These are phyloP conservation scores for Philopotamus ludificatus DNA, from an alignment of 1,140 invertebrate genomes.

Conservation along the genomic window DNA sequence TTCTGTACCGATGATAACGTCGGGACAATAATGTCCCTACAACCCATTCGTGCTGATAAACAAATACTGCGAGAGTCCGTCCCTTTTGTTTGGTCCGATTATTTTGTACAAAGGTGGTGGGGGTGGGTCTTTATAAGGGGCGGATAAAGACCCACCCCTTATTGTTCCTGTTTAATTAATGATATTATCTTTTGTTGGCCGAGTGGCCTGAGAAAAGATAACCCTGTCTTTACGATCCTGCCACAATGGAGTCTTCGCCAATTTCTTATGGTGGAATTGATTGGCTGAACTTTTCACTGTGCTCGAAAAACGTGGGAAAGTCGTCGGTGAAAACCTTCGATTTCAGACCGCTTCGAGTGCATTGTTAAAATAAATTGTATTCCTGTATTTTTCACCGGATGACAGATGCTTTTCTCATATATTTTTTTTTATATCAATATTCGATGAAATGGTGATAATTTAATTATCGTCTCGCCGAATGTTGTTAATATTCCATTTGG, in stretches of 20 bases:
- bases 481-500: no score
- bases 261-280: conserved; percentile 21
- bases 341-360: no score
- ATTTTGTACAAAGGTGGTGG: conserved; percentile 38
- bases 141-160: conserved; percentile 33
- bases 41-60: conserved; percentile 36
- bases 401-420: no score
- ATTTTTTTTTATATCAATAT: no score
- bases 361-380: no score
- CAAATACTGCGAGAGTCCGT: conserved; percentile 32
- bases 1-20: background rate
- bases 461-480: no score
- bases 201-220: conserved; percentile 30
- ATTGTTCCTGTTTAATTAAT: conserved; percentile 42
- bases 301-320: conserved; percentile 8
- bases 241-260: conserved; percentile 20
- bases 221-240: conserved; percentile 10
- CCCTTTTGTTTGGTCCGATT: conserved; percentile 28
- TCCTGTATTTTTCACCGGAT: no score
- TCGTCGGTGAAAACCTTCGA: no score
- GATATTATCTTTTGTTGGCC: conserved; percentile 40
- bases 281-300: conserved; percentile 18
- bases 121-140: conserved; percentile 20
- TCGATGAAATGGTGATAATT: no score
- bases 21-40: conserved; percentile 30